Percentiles rank a stretch among this genome's conserved stretches.
phyloP scores from a whole-genome alignment of 2,888 invertebrate genomes.

The Pyrochroa serraticornis region DNA sequence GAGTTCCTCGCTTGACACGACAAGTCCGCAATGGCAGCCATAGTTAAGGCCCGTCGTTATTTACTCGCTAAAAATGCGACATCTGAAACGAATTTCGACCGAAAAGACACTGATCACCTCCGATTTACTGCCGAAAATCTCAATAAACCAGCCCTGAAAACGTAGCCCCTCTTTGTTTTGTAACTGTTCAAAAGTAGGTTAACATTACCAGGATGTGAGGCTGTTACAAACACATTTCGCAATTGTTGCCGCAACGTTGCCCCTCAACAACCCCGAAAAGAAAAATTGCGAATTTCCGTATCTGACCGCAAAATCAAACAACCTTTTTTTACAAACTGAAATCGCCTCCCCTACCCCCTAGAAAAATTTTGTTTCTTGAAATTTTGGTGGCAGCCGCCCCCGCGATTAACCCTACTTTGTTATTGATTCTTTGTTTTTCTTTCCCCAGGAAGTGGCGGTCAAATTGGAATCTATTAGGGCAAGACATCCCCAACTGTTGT shows the following conservation, averaged over 20 bases:
- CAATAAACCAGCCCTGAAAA: conserved; percentile 4
- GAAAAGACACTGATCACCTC: too few species aligned
- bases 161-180: conserved; percentile 40
- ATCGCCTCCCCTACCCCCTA: too few species aligned
- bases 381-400: too few species aligned
- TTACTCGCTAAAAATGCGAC: background rate
- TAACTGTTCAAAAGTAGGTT: conserved; percentile 54
- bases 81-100: too few species aligned
- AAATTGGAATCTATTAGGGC: conserved; percentile 97
- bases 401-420: background rate
- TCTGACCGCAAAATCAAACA: too few species aligned
- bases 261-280: background rate
- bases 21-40: conserved; percentile 44
- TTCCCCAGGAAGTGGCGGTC: conserved; percentile 92
- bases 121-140: background rate
- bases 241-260: conserved; percentile 30
- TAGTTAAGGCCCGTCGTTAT: conserved; percentile 13
- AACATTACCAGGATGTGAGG: conserved; percentile 48
- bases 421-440: conserved; percentile 33
- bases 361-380: too few species aligned
- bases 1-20: too few species aligned
- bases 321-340: too few species aligned
- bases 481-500: conserved; percentile 97
- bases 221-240: conserved; percentile 48
- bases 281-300: too few species aligned